Evolutionary conservation across 23 tunicate genomes (phyloP), one percentile per base, ranked within the genome.

Genomic region (Trididemnum miniatum): DNA sequence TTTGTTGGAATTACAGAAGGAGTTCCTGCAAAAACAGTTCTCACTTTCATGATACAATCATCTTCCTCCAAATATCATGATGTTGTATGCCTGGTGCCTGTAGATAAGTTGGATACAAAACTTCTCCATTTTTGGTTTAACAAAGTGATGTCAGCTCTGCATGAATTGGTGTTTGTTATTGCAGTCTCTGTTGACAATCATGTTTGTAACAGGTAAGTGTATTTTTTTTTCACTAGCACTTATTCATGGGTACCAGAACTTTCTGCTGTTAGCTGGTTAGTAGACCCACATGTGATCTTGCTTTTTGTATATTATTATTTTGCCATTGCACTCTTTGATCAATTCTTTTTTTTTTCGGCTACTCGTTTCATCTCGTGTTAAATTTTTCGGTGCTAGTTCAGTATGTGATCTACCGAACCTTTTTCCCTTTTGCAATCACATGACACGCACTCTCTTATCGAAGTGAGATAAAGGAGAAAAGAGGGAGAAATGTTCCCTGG

Each of bases 1-100:
- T 18, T 62, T 62, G 67, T 62, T 62, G 67, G 67, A 20, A 24
- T 62, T 62, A 62, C 67, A 62, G 67, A 62, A 62, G 67, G 67
- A 20, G 26, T 62, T 20, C 67, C 67, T 22, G 67, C 67, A 24
- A 62, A 62, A 62, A 62, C 67, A 22, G 67, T 62, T 22, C 67
- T 62, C 29, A 62, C 67, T 62, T 62, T 62, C 29, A 62, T 62
- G 67, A 62, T 62, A 12, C 67, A 62, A 26, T 62, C 67, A 62
- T 20, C 67, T 20, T 62, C 28, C 29, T 22, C 67, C 26, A 62
- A 62, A 24, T 62, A 62, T 26, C 26, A 62, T 20, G 67, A 62
- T 62, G 57, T 49, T 49, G 67, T 62, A 20, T 62, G 67, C 67
- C 67, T 62, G 28, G 29, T 62, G 26, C 67, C 67, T 20, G 26